Evolutionary conservation across 1,140 invertebrate genomes (phyloP).

Genomic region (Ectropis grisescens): DNA sequence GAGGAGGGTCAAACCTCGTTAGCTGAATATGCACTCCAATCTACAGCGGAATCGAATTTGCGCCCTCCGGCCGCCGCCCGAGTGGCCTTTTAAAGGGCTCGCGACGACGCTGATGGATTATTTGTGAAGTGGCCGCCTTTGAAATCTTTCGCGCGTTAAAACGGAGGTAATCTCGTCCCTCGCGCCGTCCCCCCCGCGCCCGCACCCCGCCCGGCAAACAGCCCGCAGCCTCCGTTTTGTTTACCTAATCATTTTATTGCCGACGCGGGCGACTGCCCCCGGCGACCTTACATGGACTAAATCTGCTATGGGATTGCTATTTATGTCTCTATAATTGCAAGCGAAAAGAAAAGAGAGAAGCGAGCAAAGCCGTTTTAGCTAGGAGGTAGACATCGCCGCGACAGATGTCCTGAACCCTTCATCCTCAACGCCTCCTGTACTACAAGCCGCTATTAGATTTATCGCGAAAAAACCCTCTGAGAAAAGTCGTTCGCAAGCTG

Average conservation of each 20-base stretch:
- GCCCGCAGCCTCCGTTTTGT: slow-evolving; percentile 41
- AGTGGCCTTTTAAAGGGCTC: slow-evolving; percentile 22
- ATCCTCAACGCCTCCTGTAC: slow-evolving; percentile 30
- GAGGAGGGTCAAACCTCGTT: slow-evolving; percentile 34
- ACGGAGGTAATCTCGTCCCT: slow-evolving; percentile 56
- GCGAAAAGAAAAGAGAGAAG: too few relatives aligned
- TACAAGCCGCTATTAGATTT: slow-evolving; percentile 46
- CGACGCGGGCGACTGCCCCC: slow-evolving; percentile 9
- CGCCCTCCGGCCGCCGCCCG: slow-evolving; percentile 26
- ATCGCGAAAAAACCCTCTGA: slow-evolving; percentile 34
- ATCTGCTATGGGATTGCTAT: too few relatives aligned
- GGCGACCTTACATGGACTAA: neutral
- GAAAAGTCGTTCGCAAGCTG: slow-evolving; percentile 58
- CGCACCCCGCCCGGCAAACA: slow-evolving; percentile 13
- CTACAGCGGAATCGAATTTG: slow-evolving; percentile 55
- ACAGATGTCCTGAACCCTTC: slow-evolving; percentile 26
- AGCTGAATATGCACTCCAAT: slow-evolving; percentile 61
- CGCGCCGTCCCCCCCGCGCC: slow-evolving; percentile 10
- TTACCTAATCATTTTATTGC: slow-evolving; percentile 60
- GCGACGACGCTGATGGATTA: slow-evolving; percentile 59
- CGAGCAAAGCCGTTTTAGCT: too few relatives aligned
- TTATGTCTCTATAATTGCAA: too few relatives aligned
- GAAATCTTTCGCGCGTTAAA: slow-evolving; percentile 66
- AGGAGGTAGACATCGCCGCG: slow-evolving; percentile 24
- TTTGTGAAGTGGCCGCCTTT: slow-evolving; percentile 65